These are phyloP conservation scores for Pararge aegeria DNA, from an alignment of 1,140 invertebrate genomes.

Conservation along the genomic window DNA sequence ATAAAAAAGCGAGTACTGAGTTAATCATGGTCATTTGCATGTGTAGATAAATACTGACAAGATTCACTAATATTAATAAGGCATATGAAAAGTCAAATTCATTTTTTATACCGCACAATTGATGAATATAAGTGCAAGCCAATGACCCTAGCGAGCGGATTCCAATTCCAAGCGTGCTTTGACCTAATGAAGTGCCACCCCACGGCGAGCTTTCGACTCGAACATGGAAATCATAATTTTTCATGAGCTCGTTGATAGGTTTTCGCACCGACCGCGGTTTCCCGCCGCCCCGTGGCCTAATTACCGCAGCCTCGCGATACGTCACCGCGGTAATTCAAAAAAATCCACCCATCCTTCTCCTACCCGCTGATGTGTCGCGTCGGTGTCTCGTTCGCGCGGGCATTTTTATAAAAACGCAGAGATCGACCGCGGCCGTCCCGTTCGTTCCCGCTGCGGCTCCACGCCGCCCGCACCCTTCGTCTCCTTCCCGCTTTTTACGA, in stretches of 20 bases:
- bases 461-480: constrained; percentile 68
- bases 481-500: constrained; percentile 81
- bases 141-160: constrained; percentile 42
- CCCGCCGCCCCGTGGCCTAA: constrained; percentile 77
- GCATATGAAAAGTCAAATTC: not conserved
- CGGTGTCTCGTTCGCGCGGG: constrained; percentile 61
- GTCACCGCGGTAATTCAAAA: constrained; percentile 75
- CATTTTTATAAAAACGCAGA: constrained; percentile 80
- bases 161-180: constrained; percentile 59
- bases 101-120: not conserved
- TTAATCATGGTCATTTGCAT: too few relatives aligned
- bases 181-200: constrained; percentile 61
- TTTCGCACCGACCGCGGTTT: constrained; percentile 74
- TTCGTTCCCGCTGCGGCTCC: constrained; percentile 65
- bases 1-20: too few relatives aligned
- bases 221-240: constrained; percentile 78
- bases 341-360: constrained; percentile 71
- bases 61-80: too few relatives aligned
- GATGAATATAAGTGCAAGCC: constrained; percentile 40
- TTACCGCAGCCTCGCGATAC: constrained; percentile 73
- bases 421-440: constrained; percentile 71
- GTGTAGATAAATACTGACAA: too few relatives aligned
- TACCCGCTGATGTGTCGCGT: constrained; percentile 32
- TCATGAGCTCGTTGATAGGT: constrained; percentile 78
- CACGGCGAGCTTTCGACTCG: constrained; percentile 47